These are phyloP conservation scores for Apis dorsata DNA, from an alignment of 1,140 invertebrate genomes.

Conservation along the genomic window DNA sequence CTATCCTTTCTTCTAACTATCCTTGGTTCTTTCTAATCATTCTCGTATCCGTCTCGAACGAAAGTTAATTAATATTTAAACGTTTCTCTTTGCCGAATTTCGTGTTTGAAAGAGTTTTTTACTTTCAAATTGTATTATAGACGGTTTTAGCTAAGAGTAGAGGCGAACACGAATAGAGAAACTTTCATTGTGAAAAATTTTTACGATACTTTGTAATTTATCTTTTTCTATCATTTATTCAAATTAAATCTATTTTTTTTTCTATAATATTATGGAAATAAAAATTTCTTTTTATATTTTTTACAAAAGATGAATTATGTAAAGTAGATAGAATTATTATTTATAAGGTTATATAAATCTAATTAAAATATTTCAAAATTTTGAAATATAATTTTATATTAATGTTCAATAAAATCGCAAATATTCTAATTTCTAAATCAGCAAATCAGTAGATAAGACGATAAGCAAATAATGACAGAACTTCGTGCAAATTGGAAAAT, in stretches of 20 bases:
- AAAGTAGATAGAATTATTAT: neutral
- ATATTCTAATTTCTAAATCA: neutral
- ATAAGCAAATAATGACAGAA: neutral
- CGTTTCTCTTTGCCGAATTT: neutral
- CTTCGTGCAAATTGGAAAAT: neutral
- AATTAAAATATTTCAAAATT: too few species aligned
- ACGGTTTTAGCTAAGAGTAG: too few species aligned
- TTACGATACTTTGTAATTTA: too few species aligned
- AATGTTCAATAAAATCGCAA: neutral
- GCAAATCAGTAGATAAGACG: neutral
- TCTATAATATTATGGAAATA: too few species aligned
- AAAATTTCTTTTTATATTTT: too few species aligned
- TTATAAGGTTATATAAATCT: neutral
- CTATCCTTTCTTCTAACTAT: accelerated
- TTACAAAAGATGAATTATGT: too few species aligned
- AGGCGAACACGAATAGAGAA: too few species aligned
- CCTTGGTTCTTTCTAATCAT: neutral
- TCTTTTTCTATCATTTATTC: too few species aligned
- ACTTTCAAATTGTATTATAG: neutral
- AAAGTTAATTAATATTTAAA: neutral
- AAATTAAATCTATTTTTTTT: too few species aligned
- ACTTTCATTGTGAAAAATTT: too few species aligned
- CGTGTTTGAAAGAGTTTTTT: neutral
- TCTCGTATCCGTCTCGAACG: too few species aligned
- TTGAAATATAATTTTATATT: neutral